Conservation (phyloP, 2,113 vertebrate species). For the Fukomys damarensis region DNA sequence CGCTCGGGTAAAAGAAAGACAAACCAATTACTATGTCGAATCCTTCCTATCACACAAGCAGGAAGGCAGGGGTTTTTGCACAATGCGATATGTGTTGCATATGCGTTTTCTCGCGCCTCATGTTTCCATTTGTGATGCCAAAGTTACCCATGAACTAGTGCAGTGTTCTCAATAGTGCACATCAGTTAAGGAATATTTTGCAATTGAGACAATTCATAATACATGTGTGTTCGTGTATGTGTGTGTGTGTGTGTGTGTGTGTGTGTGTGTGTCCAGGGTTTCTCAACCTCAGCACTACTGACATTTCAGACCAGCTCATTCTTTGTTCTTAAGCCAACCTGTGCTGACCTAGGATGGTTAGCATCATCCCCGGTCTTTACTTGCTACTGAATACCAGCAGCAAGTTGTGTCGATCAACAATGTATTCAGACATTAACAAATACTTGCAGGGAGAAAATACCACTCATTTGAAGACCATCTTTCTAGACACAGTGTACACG, state of each 20-base stretch:
- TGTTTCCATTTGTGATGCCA: background rate
- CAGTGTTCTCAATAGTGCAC: background rate
- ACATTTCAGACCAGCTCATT: background rate
- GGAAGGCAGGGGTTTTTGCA: background rate
- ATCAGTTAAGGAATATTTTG: background rate
- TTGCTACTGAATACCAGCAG: background rate
- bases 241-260: background rate
- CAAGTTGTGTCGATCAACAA: background rate
- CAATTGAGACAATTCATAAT: background rate
- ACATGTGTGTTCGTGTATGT: too few species aligned
- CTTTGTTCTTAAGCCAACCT: background rate
- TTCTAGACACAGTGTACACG: background rate
- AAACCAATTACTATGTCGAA: constrained; percentile 11
- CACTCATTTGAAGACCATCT: background rate
- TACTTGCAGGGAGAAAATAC: background rate
- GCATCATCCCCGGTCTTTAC: background rate
- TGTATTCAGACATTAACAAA: background rate
- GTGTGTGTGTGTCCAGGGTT: background rate
- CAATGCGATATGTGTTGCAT: background rate
- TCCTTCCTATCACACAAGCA: background rate
- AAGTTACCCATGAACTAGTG: background rate
- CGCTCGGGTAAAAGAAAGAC: background rate
- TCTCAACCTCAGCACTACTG: background rate
- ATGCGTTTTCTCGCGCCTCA: background rate
- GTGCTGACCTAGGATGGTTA: background rate